Evolutionary conservation across 2,888 invertebrate species (phyloP).

Genomic region (Hyppa rectilinea): DNA sequence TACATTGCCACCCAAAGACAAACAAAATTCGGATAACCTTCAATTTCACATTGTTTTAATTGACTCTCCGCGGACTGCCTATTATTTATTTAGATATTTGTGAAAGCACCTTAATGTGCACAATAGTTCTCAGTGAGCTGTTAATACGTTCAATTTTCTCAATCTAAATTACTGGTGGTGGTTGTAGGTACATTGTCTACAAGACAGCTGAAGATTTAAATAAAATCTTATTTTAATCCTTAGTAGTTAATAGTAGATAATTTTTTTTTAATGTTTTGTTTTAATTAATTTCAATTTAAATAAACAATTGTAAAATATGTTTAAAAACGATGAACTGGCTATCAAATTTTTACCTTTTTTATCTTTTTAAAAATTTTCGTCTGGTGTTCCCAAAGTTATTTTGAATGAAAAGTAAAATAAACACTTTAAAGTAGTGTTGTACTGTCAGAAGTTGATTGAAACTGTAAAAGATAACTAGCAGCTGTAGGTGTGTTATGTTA

Average conservation of each 20-base stretch:
- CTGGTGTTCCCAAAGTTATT: background rate
- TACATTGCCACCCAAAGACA: background rate
- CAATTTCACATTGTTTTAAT: background rate
- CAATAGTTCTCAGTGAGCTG: conserved; percentile 35
- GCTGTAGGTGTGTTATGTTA: conserved; percentile 27
- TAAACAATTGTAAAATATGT: too few relatives aligned
- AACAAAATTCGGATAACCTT: too few relatives aligned
- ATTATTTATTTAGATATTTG: conserved; percentile 1
- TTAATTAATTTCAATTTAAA: too few relatives aligned
- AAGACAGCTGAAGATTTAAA: background rate
- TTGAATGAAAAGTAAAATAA: conserved; percentile 1
- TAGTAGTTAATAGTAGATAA: too few relatives aligned
- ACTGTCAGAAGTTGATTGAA: conserved; percentile 38
- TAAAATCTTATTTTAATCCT: background rate
- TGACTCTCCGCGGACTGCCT: background rate
- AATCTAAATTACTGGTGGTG: conserved; percentile 37
- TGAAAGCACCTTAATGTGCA: conserved; percentile 25
- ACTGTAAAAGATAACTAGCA: conserved; percentile 42
- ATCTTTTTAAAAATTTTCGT: background rate
- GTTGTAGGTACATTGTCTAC: conserved; percentile 24
- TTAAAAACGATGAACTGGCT: too few relatives aligned
- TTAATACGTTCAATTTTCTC: conserved; percentile 55
- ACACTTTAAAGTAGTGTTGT: background rate
- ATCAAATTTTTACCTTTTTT: too few relatives aligned
- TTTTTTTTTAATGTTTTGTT: too few relatives aligned